phyloP scores from a whole-genome alignment of 1,140 invertebrate genomes.

The Ceratosolen fusciceps region DNA sequence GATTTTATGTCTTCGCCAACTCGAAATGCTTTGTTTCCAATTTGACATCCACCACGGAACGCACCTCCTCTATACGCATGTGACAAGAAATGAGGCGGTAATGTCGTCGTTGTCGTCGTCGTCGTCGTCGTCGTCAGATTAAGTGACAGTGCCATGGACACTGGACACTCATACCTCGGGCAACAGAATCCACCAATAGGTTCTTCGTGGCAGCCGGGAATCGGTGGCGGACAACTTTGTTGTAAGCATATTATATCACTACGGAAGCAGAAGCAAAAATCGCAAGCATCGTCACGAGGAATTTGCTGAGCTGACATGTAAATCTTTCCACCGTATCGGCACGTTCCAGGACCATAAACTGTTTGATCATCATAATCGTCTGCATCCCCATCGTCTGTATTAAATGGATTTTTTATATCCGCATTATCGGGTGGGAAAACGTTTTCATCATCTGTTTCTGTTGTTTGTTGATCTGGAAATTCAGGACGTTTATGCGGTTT shows the following conservation, averaged over 20 bases:
- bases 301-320: slow-evolving; percentile 96
- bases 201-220: slow-evolving; percentile 90
- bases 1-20: slow-evolving; percentile 86
- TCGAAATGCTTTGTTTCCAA: slow-evolving; percentile 85
- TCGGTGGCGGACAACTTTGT: slow-evolving; percentile 94
- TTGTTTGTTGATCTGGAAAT: slow-evolving; percentile 59
- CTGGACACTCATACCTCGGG: slow-evolving; percentile 93
- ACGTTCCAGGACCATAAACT: slow-evolving; percentile 88
- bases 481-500: slow-evolving; percentile 51
- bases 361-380: slow-evolving; percentile 75
- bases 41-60: slow-evolving; percentile 84
- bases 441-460: slow-evolving; percentile 55
- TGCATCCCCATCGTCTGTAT: slow-evolving; percentile 75
- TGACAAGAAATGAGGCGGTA: slow-evolving; percentile 84
- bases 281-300: slow-evolving; percentile 92
- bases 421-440: slow-evolving; percentile 64
- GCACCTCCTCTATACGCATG: slow-evolving; percentile 83
- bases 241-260: slow-evolving; percentile 96
- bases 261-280: slow-evolving; percentile 97
- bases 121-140: slow-evolving; percentile 88
- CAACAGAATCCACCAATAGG: slow-evolving; percentile 94
- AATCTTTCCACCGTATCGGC: slow-evolving; percentile 90
- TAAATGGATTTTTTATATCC: slow-evolving; percentile 66
- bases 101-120: slow-evolving; percentile 87
- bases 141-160: slow-evolving; percentile 83